Percentiles rank a stretch among this genome's conserved stretches.
These are phyloP conservation scores for Lepidurus packardi DNA, from an alignment of 1,140 invertebrate genomes.

Conservation along the genomic window DNA sequence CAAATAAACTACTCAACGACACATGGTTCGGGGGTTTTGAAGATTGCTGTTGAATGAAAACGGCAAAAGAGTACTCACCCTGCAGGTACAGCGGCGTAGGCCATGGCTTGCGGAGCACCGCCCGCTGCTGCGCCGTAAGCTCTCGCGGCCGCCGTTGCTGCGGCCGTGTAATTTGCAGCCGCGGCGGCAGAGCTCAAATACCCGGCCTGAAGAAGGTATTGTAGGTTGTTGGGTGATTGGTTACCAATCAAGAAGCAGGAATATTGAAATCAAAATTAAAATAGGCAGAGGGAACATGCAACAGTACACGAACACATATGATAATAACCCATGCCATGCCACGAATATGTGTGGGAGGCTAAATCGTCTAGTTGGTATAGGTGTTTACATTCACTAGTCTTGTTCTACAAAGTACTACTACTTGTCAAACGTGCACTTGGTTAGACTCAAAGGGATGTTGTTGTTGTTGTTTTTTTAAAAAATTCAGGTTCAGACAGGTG, in stretches of 20 bases:
- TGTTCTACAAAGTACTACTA: not conserved
- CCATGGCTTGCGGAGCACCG: conserved; percentile 57
- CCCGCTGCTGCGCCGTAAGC: conserved; percentile 65
- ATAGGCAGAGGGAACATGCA: not conserved
- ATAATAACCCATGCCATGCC: not conserved
- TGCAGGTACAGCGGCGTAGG: conserved; percentile 55
- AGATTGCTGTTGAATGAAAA: not conserved
- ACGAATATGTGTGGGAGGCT: not conserved
- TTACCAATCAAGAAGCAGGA: not conserved
- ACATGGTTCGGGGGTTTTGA: too few relatives aligned
- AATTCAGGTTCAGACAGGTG: not conserved
- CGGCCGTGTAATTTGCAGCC: conserved; percentile 73
- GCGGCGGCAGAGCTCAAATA: conserved; percentile 54
- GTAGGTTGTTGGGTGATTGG: not conserved
- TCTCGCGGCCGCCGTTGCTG: conserved; percentile 71
- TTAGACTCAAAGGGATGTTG: not conserved
- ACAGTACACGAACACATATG: not conserved
- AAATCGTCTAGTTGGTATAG: not conserved
- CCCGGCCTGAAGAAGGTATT: conserved; percentile 41
- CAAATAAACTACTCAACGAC: too few relatives aligned
- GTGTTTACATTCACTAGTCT: not conserved
- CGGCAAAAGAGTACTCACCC: conserved; percentile 51
- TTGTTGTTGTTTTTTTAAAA: too few relatives aligned
- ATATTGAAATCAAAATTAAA: not conserved
- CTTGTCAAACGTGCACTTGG: not conserved